These are phyloP conservation scores for Drosophila albomicans DNA, from an alignment of 1,140 invertebrate species.

Conservation along the genomic window DNA sequence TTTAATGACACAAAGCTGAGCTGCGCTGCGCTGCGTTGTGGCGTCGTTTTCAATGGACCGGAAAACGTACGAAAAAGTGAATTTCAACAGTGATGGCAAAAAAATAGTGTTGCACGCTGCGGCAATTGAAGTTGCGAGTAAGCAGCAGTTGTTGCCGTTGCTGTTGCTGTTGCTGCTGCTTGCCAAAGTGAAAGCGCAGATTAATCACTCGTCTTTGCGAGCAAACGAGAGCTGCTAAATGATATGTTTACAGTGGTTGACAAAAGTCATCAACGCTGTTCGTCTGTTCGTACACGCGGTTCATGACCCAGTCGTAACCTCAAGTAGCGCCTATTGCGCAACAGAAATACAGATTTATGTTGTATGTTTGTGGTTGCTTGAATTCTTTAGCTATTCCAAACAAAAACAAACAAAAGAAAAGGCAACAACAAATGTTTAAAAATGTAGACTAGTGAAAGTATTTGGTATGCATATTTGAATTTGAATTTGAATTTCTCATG, in stretches of 20 bases:
- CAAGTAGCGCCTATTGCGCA: slow-evolving; percentile 27
- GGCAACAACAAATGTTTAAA: neutral
- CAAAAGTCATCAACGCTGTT: neutral
- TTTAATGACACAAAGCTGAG: slow-evolving; percentile 49
- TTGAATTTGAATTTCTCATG: slow-evolving; percentile 67
- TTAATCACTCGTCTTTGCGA: slow-evolving; percentile 65
- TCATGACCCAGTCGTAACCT: slow-evolving; percentile 59
- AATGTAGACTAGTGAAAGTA: slow-evolving; percentile 67
- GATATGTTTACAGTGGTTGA: slow-evolving; percentile 24
- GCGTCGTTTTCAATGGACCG: slow-evolving; percentile 76
- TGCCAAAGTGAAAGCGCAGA: slow-evolving; percentile 78
- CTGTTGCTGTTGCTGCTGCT: slow-evolving; percentile 28
- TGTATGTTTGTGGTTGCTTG: slow-evolving; percentile 15
- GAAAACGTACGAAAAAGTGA: slow-evolving; percentile 76
- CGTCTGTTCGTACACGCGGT: slow-evolving; percentile 17
- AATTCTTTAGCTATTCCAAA: slow-evolving; percentile 56
- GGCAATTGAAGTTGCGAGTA: slow-evolving; percentile 55
- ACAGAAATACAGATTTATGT: neutral
- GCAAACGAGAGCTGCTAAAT: slow-evolving; percentile 37
- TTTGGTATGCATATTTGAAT: slow-evolving; percentile 67
- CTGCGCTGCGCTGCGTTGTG: slow-evolving; percentile 40
- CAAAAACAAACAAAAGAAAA: slow-evolving; percentile 7
- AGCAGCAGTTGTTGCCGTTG: slow-evolving; percentile 16
- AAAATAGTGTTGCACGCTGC: slow-evolving; percentile 42
- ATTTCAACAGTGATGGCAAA: slow-evolving; percentile 63